Evolutionary conservation across 1,140 invertebrate species (phyloP).

Genomic region (Cotesia vestalis): DNA sequence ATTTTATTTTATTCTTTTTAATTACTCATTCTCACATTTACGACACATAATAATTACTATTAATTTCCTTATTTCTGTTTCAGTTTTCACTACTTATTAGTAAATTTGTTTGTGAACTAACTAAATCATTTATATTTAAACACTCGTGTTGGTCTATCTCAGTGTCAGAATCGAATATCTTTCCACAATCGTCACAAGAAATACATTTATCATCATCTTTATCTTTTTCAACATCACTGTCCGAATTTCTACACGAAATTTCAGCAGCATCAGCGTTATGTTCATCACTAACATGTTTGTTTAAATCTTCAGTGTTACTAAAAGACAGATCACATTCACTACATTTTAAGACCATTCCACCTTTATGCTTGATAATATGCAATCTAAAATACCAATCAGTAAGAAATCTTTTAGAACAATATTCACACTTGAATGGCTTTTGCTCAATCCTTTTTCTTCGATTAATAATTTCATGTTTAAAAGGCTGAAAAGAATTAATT

Average conservation of each 20-base stretch:
- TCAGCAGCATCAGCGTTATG: constrained; percentile 43
- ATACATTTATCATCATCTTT: constrained; percentile 23
- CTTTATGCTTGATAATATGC: constrained; percentile 56
- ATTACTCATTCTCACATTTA: too few relatives aligned
- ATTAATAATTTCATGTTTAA: background rate
- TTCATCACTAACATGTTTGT: constrained; percentile 50
- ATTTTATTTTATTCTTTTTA: too few relatives aligned
- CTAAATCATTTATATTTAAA: background rate
- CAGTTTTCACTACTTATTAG: too few relatives aligned
- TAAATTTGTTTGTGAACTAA: background rate
- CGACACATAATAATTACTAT: too few relatives aligned
- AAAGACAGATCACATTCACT: constrained; percentile 52
- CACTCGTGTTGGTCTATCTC: constrained; percentile 37
- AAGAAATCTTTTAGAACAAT: constrained; percentile 56
- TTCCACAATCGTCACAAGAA: constrained; percentile 31
- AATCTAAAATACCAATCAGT: constrained; percentile 62
- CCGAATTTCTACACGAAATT: background rate
- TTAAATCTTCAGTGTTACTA: constrained; percentile 52
- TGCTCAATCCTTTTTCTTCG: constrained; percentile 42
- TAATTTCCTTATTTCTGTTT: background rate
- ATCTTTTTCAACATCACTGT: constrained; percentile 26
- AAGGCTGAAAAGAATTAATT: background rate
- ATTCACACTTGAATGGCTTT: constrained; percentile 54
- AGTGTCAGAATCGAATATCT: constrained; percentile 24
- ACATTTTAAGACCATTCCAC: constrained; percentile 52